Conservation (phyloP, 2,113 vertebrate species). For the Ancistrus triradiatus region DNA sequence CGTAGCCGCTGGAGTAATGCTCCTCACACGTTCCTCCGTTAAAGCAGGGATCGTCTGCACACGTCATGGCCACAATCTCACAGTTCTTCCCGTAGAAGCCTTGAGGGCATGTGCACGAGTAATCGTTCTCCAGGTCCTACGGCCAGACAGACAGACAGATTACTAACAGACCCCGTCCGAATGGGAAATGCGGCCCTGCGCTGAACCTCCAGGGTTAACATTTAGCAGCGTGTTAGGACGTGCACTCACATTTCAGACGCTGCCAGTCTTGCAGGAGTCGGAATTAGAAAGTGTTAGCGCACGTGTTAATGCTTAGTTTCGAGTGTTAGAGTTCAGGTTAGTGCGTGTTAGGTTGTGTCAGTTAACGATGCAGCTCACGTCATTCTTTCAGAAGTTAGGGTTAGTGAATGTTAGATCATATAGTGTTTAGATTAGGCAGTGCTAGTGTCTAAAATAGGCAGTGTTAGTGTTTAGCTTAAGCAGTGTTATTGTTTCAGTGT, state of each 20-base stretch:
- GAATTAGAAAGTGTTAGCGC: slow-evolving; percentile 10
- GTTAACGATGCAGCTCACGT: no score
- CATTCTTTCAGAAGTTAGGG: no score
- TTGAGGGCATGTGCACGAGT: slow-evolving; percentile 79
- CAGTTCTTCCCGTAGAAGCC: slow-evolving; percentile 86
- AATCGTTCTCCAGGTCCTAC: slow-evolving; percentile 74
- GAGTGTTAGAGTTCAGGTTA: not conserved
- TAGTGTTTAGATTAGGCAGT: not conserved
- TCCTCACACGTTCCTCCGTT: slow-evolving; percentile 78
- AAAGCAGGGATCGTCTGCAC: slow-evolving; percentile 82
- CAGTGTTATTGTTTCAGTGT: not conserved
- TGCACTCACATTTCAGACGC: slow-evolving; percentile 8
- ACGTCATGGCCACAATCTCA: slow-evolving; percentile 78
- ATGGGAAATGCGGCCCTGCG: not conserved
- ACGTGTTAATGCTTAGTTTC: no score
- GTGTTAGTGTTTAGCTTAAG: not conserved
- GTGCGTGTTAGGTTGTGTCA: not conserved
- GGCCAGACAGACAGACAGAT: not conserved
- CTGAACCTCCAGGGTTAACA: not conserved
- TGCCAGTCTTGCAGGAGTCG: not conserved
- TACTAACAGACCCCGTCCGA: no score
- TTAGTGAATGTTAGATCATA: not conserved
- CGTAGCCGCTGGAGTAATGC: slow-evolving; percentile 67
- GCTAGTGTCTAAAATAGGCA: not conserved
- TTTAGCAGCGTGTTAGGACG: not conserved